Conservation (phyloP, 2,888 invertebrate species). For the Spodoptera exigua region DNA sequence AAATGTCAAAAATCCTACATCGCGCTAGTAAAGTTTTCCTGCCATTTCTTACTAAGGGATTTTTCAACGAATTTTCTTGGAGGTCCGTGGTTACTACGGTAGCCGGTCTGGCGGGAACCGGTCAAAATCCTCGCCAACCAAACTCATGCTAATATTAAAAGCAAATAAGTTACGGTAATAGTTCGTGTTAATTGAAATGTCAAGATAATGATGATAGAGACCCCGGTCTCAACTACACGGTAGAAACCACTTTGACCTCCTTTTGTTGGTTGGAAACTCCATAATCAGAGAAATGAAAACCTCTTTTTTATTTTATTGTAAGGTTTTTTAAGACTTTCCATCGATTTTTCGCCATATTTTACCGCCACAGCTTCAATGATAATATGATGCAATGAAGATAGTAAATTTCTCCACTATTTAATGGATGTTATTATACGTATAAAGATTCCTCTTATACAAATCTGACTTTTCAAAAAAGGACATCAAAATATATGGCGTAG, state of each 20-base stretch:
- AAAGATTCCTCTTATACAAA: too few species aligned
- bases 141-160: constrained; percentile 3
- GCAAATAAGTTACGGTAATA: constrained; percentile 14
- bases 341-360: too few species aligned
- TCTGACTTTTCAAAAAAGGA: too few species aligned
- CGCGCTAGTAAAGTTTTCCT: constrained; percentile 19
- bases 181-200: constrained; percentile 3
- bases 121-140: constrained; percentile 24
- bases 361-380: too few species aligned
- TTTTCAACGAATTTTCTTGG: neutral
- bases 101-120: constrained; percentile 36
- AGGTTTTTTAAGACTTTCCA: constrained; percentile 14
- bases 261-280: constrained; percentile 8
- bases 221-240: constrained; percentile 17
- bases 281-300: neutral
- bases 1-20: constrained; percentile 18
- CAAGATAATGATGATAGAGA: constrained; percentile 25
- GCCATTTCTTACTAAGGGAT: accelerated
- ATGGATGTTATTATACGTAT: too few species aligned
- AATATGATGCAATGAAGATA: too few species aligned
- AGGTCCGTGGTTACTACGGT: constrained; percentile 46
- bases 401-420: too few species aligned
- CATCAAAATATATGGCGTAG: too few species aligned
- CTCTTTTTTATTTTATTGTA: constrained; percentile 4
- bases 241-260: constrained; percentile 31